A percentile compares a stretch with the other conserved stretches of the same genome.
phyloP scores from a whole-genome alignment of 2,797 vertebrate species.

The Ammospiza maritima region DNA sequence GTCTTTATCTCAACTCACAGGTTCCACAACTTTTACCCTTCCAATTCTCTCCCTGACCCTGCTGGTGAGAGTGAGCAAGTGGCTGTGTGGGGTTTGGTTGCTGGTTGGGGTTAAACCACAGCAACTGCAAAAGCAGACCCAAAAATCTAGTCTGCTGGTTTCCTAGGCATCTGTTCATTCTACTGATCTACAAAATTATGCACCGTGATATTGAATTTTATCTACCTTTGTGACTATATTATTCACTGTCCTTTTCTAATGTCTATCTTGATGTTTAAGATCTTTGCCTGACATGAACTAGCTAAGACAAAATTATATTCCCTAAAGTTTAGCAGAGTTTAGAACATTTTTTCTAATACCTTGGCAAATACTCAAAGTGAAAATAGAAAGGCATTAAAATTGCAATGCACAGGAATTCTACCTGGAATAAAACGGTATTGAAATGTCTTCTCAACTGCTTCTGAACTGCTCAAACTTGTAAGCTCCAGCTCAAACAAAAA shows the following conservation, averaged over 20 bases:
- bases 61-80: accelerated
- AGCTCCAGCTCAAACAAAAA: background rate
- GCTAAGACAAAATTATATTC: background rate
- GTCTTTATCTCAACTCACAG: background rate
- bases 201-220: background rate
- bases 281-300: background rate
- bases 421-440: background rate
- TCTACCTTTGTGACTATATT: background rate
- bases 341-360: background rate
- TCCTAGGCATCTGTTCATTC: background rate
- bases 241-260: background rate
- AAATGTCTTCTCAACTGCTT: background rate
- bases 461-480: background rate
- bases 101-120: background rate
- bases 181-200: background rate
- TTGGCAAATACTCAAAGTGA: background rate
- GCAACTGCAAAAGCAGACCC: background rate
- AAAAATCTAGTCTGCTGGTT: background rate
- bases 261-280: background rate
- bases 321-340: background rate
- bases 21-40: background rate
- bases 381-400: background rate
- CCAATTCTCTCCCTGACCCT: background rate
- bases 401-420: background rate
- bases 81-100: background rate